Evolutionary conservation across 1,140 invertebrate genomes (phyloP).

Genomic region (Aphaenogaster floridana): DNA sequence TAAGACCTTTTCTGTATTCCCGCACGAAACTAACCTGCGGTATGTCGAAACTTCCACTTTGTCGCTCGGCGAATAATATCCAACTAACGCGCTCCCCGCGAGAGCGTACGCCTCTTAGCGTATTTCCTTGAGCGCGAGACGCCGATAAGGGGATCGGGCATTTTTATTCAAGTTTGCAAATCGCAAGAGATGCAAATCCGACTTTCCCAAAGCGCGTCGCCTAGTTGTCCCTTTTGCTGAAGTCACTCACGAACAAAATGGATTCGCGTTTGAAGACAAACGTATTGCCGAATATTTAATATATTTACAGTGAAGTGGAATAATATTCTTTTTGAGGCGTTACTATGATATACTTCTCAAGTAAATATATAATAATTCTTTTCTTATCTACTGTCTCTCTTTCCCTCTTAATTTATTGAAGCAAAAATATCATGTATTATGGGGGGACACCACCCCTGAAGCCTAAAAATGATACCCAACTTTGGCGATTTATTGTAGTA

Average conservation of each 20-base stretch:
- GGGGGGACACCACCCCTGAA: no score
- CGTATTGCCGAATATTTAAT: background rate
- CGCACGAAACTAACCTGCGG: conserved; percentile 42
- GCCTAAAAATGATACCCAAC: no score
- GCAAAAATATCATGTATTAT: background rate
- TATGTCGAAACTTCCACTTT: conserved; percentile 60
- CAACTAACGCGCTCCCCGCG: conserved; percentile 7
- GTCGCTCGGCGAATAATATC: conserved; percentile 54
- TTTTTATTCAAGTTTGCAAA: conserved; percentile 47
- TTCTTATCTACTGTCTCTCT: background rate
- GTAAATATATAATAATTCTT: background rate
- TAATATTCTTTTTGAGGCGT: background rate
- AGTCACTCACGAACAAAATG: conserved; percentile 17
- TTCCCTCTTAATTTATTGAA: background rate
- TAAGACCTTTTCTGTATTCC: conserved; percentile 67
- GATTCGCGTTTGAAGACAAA: background rate
- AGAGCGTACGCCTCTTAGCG: conserved; percentile 5
- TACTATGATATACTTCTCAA: no score
- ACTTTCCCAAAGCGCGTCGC: background rate
- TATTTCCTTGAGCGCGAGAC: conserved; percentile 20
- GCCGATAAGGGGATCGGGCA: conserved; percentile 4
- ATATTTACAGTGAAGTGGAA: background rate
- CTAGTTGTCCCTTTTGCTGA: background rate
- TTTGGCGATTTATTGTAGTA: no score
- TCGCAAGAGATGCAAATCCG: conserved; percentile 23